A percentile compares a stretch with the other conserved stretches of the same genome.
Conservation (phyloP, 2,113 vertebrate species). For the Panthera leo region DNA sequence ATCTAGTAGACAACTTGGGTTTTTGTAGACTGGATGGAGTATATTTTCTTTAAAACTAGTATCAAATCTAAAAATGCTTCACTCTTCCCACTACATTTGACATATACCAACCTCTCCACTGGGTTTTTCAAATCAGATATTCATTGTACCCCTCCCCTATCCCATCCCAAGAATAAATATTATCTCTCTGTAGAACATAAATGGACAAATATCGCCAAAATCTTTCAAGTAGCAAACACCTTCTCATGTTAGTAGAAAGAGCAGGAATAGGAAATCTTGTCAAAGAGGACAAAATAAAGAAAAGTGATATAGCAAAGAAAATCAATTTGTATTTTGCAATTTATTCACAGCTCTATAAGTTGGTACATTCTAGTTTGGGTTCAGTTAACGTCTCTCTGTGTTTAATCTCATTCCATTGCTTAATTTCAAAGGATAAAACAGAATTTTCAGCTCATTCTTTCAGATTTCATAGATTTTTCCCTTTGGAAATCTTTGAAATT, state of each 20-base stretch:
- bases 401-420: background rate
- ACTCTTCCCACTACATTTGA: background rate
- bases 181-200: background rate
- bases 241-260: background rate
- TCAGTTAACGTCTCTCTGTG: background rate
- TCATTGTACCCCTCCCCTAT: background rate
- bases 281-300: background rate
- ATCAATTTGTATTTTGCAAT: background rate
- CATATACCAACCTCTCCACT: background rate
- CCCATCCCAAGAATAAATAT: background rate
- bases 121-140: conserved; percentile 4
- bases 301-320: conserved; percentile 35
- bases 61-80: background rate
- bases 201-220: background rate
- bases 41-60: conserved; percentile 23
- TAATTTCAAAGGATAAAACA: conserved; percentile 39
- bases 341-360: background rate
- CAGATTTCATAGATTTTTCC: conserved; percentile 32
- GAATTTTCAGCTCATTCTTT: conserved; percentile 19
- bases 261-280: background rate
- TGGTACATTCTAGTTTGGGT: background rate
- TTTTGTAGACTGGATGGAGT: background rate
- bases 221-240: conserved; percentile 6
- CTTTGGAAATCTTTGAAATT: conserved; percentile 4
- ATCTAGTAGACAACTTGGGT: background rate